These are phyloP conservation scores for Drosophila pruinosa DNA, from an alignment of 1,140 invertebrate genomes.

Conservation along the genomic window DNA sequence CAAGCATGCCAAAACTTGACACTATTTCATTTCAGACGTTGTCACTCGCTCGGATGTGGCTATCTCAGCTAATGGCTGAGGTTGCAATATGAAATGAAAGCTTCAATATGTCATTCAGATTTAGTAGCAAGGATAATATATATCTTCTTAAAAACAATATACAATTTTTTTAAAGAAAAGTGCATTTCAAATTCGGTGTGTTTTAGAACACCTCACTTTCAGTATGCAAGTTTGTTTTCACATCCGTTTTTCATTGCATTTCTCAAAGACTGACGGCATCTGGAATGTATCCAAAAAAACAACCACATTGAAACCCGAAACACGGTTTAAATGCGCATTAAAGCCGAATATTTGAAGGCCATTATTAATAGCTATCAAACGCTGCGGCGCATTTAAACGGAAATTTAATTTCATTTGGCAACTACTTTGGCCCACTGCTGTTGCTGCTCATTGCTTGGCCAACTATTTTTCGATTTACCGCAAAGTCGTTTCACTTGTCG, in stretches of 20 bases:
- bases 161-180: background rate
- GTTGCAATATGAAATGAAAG: background rate
- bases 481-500: constrained; percentile 59
- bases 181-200: background rate
- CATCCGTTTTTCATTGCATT: constrained; percentile 69
- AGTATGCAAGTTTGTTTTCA: constrained; percentile 50
- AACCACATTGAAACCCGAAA: constrained; percentile 11
- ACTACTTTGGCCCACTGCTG: constrained; percentile 9
- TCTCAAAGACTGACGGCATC: constrained; percentile 46
- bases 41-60: background rate
- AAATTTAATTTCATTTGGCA: constrained; percentile 75
- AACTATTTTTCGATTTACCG: constrained; percentile 72
- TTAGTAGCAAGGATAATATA: background rate
- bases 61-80: background rate
- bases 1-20: constrained; percentile 67
- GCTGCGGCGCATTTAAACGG: constrained; percentile 56
- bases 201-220: background rate
- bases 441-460: constrained; percentile 2
- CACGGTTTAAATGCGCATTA: constrained; percentile 47
- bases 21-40: constrained; percentile 67
- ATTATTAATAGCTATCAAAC: constrained; percentile 34
- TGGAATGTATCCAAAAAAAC: constrained; percentile 11
- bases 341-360: constrained; percentile 7
- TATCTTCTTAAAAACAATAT: background rate
- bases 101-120: background rate